Evolutionary conservation across 2,888 invertebrate genomes (phyloP), one percentile per base, ranked within the genome.

Genomic region (Thumatha senex): DNA sequence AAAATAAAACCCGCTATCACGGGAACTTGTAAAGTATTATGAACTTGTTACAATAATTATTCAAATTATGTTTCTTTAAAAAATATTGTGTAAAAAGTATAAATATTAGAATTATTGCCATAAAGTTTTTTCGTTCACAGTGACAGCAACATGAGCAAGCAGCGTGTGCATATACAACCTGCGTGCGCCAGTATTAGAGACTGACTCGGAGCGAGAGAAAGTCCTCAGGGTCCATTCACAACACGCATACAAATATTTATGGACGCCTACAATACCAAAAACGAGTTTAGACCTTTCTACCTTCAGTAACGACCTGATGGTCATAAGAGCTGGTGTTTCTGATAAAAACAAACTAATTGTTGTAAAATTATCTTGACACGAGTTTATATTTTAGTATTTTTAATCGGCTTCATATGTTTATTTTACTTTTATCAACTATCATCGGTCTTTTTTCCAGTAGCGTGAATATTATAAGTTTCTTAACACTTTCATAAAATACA

Each of bases 161-260:
- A 62, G 53, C 61, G 57, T 61, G 63, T 61, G 63, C 66, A 70
- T 56, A 70, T 63, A 70, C 66, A 57, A 65, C 48, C 46, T 51
- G 56, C 60, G 46, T 63, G 72, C 75, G 80, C 73, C 75, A 71
- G 80, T 77, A 81, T 79, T 80, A 84, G 82, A 84, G 80, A 80
- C 78, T 76, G 64, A 66, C 74, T 74, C 68, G 66, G 68, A 71
- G 67, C 72, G 72, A 86, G 90, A 89, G 91, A 91, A 90, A 91
- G 90, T 90, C 88, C 82, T 86, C 85, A 77, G 78, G 72, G 82
- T 78, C 86, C 88, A 90, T 90, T 91, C 90, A 89, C 89, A 86
- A 82, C 80, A 76, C 81, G 89, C 88, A 91, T 91, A 91, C 91
- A 89, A 91, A 91, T 91, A 89, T 90, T 89, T 89, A 87, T 86